Conservation (phyloP, 1,140 invertebrate genomes). For the Leptinotarsa defecta region DNA sequence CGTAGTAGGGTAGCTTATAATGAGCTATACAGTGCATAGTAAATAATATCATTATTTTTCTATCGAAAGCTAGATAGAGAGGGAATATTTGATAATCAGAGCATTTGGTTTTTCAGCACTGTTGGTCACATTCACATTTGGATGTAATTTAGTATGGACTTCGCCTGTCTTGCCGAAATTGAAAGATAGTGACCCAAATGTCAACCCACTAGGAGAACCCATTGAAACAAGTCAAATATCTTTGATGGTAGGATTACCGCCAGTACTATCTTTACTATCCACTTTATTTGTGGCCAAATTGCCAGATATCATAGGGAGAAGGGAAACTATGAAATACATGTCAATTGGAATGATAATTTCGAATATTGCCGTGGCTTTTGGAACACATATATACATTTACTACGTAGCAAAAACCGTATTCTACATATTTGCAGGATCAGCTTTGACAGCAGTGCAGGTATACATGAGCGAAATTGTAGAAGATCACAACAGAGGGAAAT, state of each 20-base stretch:
- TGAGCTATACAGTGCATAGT: too few species aligned
- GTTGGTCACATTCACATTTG: background rate
- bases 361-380: constrained; percentile 55
- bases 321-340: constrained; percentile 54
- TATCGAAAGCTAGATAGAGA: too few species aligned
- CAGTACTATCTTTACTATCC: constrained; percentile 71
- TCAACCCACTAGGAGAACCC: constrained; percentile 49
- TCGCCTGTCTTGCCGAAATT: constrained; percentile 70
- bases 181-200: constrained; percentile 26
- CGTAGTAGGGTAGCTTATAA: too few species aligned
- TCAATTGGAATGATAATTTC: constrained; percentile 54
- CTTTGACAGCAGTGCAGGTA: constrained; percentile 58
- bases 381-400: constrained; percentile 49
- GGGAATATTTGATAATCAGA: background rate
- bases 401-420: constrained; percentile 55
- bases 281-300: constrained; percentile 46
- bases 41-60: too few species aligned
- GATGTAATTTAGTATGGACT: constrained; percentile 64
- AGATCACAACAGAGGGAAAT: constrained; percentile 44
- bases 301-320: constrained; percentile 50
- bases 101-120: constrained; percentile 39
- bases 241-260: constrained; percentile 81
- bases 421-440: constrained; percentile 57
- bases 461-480: constrained; percentile 61
- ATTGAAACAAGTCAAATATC: constrained; percentile 63